Evolutionary conservation across 1,140 invertebrate species (phyloP), one percentile per base, ranked within the genome.

Genomic region (Danaus plexippus): DNA sequence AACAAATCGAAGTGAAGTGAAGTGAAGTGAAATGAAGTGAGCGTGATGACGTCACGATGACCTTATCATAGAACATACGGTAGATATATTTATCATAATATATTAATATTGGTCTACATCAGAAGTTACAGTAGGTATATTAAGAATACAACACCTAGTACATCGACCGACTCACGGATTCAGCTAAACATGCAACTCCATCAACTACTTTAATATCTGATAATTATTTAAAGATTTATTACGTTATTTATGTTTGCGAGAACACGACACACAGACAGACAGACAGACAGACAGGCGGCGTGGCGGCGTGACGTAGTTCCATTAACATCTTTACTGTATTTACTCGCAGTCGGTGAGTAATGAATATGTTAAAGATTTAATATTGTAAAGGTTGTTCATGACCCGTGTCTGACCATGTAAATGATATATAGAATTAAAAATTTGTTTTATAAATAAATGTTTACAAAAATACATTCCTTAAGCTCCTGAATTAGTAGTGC

Each of bases 61-160:
- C 22, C 22, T 32, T 56, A 50, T 56, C 43, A 15, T 56, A 56
- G 10, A 52, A 8, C 13, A 15, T 15, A 15, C 15, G 15, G 18
- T 50, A 48, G 11, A 41, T 42, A 41, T 18, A 49, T 49, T 11
- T 11, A 22, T 49, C 1, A 18, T 48, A 22, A 18, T 11, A 18
- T 45, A 53, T 54, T 51, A 57, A 54, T 48, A 56, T 66, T 66
- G 64, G 64, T 66, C 64, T 62, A 66, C 57, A 59, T 62, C 51
- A 58, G 47, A 57, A 57, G 54, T 64, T 55, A 52, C 63, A 64
- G 66, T 64, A 73, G 1, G 15, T 15, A 75, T 71, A 73, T 58
- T 67, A 65, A 73, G 4, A 60, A 52, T 62, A 75, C 73, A 70
- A 75, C 73, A 75, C 53, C 73, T 71, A 71, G 59, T 44, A 69